phyloP scores from a whole-genome alignment of 2,797 vertebrate species.

The Sarcophilus harrisii region DNA sequence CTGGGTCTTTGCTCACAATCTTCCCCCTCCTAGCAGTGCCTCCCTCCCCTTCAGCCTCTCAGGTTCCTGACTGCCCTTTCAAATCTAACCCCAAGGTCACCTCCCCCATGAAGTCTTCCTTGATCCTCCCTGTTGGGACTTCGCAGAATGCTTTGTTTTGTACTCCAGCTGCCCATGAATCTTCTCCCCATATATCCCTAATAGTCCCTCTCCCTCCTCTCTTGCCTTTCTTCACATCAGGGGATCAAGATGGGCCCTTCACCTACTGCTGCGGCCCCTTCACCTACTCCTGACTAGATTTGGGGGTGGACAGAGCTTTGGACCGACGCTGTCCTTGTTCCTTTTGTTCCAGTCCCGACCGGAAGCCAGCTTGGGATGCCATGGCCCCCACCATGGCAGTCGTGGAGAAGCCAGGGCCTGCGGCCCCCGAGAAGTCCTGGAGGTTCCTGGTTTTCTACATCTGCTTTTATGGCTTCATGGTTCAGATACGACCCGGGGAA shows the following conservation, averaged over 20 bases:
- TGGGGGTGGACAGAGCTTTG: no score
- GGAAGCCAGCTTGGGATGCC: neutral
- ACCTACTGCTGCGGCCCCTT: neutral
- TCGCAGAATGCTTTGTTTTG: rapidly evolving
- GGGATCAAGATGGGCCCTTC: neutral
- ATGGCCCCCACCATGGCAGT: constrained; percentile 38
- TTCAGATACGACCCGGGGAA: constrained; percentile 93
- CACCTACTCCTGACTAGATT: neutral
- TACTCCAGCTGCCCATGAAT: no score
- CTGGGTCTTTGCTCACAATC: neutral
- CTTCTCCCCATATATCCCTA: neutral
- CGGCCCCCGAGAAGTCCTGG: constrained; percentile 79
- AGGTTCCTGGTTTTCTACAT: constrained; percentile 90
- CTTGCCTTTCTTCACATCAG: neutral
- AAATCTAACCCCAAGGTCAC: neutral
- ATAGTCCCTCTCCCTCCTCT: neutral
- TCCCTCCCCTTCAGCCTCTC: no score
- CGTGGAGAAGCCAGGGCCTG: neutral
- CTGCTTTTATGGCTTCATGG: constrained; percentile 96
- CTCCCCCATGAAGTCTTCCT: neutral
- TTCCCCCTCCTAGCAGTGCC: neutral
- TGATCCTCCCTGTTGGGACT: neutral
- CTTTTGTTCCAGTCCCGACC: neutral
- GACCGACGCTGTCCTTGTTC: neutral
- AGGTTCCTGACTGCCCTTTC: neutral